These are phyloP conservation scores for Drosophila niveifrons DNA, from an alignment of 2,888 invertebrate genomes.

Conservation along the genomic window DNA sequence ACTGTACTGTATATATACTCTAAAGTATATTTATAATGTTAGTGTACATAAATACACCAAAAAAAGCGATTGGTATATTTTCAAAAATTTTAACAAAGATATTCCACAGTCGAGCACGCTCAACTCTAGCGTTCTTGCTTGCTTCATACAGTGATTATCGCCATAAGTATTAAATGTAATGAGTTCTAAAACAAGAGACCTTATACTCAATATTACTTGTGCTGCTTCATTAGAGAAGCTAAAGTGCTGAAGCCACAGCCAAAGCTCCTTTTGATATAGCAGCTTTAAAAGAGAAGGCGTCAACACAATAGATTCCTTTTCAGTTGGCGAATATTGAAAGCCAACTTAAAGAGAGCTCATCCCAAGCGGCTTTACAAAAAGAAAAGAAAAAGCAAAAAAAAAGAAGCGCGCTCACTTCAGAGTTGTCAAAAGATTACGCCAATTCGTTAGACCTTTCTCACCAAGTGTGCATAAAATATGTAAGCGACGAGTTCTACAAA, in stretches of 20 bases:
- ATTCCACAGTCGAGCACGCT: too few relatives aligned
- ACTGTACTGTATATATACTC: too few relatives aligned
- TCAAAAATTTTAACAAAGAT: too few relatives aligned
- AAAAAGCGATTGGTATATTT: too few relatives aligned
- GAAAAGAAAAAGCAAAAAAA: too few relatives aligned
- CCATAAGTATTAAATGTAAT: too few relatives aligned
- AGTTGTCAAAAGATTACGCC: constrained; percentile 1
- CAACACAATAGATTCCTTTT: background rate
- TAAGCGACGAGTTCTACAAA: background rate
- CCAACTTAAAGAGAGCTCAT: background rate
- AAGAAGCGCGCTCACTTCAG: background rate
- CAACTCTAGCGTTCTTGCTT: too few relatives aligned
- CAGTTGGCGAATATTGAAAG: background rate
- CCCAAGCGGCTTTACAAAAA: background rate
- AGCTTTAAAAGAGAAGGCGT: background rate
- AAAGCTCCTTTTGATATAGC: background rate
- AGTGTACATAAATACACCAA: too few relatives aligned
- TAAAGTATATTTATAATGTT: too few relatives aligned
- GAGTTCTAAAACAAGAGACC: too few relatives aligned
- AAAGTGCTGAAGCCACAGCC: background rate
- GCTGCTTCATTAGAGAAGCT: background rate
- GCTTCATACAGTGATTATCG: too few relatives aligned
- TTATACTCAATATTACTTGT: background rate
- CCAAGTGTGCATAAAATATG: constrained; percentile 11
- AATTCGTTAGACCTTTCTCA: constrained; percentile 3